Percentiles rank a stretch among this genome's conserved stretches.
phyloP scores from a whole-genome alignment of 2,113 vertebrate species.

The Uria aalge region DNA sequence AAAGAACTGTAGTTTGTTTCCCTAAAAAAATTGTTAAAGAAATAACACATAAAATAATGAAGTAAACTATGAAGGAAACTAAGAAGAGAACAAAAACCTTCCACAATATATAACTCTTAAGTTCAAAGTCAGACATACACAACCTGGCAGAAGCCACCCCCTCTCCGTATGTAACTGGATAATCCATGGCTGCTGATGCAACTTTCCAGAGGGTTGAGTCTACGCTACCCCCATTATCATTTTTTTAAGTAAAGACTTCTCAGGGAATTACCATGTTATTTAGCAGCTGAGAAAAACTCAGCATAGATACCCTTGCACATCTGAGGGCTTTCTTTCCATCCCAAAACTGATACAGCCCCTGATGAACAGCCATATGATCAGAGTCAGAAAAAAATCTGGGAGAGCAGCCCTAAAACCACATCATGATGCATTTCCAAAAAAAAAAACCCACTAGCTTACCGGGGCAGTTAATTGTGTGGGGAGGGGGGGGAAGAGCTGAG shows the following conservation, averaged over 20 bases:
- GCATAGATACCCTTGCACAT: accelerated
- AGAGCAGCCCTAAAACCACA: background rate
- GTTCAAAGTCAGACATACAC: background rate
- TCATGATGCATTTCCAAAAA: accelerated
- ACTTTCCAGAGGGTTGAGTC: slow-evolving; percentile 9
- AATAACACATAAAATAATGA: background rate
- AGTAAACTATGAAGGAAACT: background rate
- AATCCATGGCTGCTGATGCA: slow-evolving; percentile 38
- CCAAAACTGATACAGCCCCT: accelerated
- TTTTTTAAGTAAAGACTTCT: background rate
- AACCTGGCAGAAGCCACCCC: background rate
- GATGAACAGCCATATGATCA: accelerated
- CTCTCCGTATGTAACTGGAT: background rate
- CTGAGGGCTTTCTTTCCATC: no score
- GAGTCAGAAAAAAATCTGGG: accelerated
- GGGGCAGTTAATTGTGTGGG: accelerated
- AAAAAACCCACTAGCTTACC: no score
- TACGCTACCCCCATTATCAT: background rate
- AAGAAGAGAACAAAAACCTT: background rate
- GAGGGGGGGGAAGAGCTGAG: accelerated
- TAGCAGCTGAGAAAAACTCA: background rate
- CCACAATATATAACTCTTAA: background rate
- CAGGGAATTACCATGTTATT: background rate
- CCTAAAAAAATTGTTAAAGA: background rate
- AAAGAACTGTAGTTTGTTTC: background rate